Evolutionary conservation across 2,888 invertebrate genomes (phyloP), one percentile per base, ranked within the genome.

Genomic region (Ectemnius lituratus): DNA sequence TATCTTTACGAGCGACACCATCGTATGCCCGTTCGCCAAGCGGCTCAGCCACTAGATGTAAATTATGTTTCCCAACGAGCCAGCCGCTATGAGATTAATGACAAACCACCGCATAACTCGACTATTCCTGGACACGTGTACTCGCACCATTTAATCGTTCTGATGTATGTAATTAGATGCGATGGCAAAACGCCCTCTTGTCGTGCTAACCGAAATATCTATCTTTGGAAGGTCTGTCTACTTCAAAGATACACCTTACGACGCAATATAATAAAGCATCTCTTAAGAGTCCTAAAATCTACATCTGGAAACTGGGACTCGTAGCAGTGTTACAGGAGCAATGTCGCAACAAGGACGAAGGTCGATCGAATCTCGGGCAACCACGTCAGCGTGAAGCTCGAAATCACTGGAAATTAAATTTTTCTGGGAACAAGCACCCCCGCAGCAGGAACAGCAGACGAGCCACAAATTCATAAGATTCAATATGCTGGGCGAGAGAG

Each of bases 391-490:
- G 80, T 70, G 76, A 85, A 82, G 76, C 74, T 75, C 74, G 82
- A 86, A 88, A 86, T 86, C 83, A 86, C 84, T 82, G 84, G 81
- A 87, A 89, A 88, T 88, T 87, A 88, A 88, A 87, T 89, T 90
- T 88, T 86, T 87, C 83, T 80, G 52, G 52, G 79, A 80, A 78
- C 75, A 79, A 79, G 72, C 79, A 73, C 68, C 71, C 73, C 75
- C 76, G 79, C 80, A 11, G 8, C 37, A 37, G 37, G 8, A 37
- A 37, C 37, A 37, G 37, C 83, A 76, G 80, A 83, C 81, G 81
- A 79, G 83, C 84, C 86, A 84, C 85, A 87, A 88, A 89, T 89
- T 89, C 88, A 89, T 90, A 90, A 90, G 88, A 90, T 90, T 89
- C 88, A 89, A 90, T 89, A 90, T 89, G 86, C 87, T 83, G 83